These are phyloP conservation scores for Camponotus floridanus DNA, from an alignment of 1,140 invertebrate species.

Conservation along the genomic window DNA sequence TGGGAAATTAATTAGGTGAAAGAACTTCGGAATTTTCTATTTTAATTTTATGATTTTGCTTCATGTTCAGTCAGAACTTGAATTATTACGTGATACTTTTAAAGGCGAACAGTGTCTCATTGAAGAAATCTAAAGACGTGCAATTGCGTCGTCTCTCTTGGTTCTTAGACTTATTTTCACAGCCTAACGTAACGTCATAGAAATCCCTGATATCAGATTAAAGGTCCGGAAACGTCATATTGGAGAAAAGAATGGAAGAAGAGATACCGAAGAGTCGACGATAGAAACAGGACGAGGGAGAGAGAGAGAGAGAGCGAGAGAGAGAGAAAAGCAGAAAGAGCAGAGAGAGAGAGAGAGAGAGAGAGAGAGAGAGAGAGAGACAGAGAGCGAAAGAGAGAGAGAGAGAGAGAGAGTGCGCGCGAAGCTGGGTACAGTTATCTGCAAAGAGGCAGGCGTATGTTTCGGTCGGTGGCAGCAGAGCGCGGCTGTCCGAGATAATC, in stretches of 20 bases:
- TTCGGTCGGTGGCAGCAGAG: conserved; percentile 83
- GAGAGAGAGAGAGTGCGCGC: conserved; percentile 52
- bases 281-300: not conserved
- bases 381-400: conserved; percentile 20
- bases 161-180: conserved; percentile 5
- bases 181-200: conserved; percentile 28
- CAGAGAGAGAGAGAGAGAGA: conserved; percentile 52
- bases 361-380: conserved; percentile 7
- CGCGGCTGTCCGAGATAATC: conserved; percentile 87
- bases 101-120: not conserved
- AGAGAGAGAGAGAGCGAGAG: conserved; percentile 10
- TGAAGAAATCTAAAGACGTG: too few relatives aligned
- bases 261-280: not conserved
- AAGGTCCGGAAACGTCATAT: conserved; percentile 54
- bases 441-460: conserved; percentile 85
- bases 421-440: conserved; percentile 81
- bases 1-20: not conserved
- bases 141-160: not conserved
- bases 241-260: conserved; percentile 11
- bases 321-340: conserved; percentile 18
- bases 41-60: not conserved
- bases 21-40: not conserved
- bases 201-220: conserved; percentile 24
- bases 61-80: not conserved
- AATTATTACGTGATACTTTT: conserved; percentile 6